These are phyloP conservation scores for Drosophila ananassae DNA, from an alignment of 1,140 invertebrate genomes.

Conservation along the genomic window DNA sequence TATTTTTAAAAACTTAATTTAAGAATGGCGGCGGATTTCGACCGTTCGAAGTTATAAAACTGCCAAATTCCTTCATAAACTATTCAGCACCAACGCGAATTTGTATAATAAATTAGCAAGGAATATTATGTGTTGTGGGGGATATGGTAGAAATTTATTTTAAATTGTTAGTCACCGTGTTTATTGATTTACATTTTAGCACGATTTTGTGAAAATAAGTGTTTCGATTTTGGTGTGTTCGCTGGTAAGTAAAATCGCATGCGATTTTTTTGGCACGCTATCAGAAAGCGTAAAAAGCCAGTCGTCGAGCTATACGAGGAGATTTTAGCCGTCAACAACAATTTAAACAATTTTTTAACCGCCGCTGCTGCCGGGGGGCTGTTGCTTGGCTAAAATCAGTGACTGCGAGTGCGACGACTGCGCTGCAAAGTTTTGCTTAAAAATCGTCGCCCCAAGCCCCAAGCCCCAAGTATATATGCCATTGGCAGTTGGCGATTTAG, in stretches of 20 bases:
- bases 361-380: slow-evolving; percentile 23
- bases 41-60: not conserved
- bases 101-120: slow-evolving; percentile 9
- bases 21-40: not conserved
- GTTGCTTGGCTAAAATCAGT: slow-evolving; percentile 1
- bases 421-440: slow-evolving; percentile 56
- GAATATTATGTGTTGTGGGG: not conserved
- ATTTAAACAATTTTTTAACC: slow-evolving; percentile 73
- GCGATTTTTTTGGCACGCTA: slow-evolving; percentile 58
- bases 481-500: slow-evolving; percentile 71
- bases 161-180: slow-evolving; percentile 38
- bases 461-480: slow-evolving; percentile 65
- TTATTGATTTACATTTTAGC: slow-evolving; percentile 67
- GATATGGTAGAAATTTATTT: slow-evolving; percentile 8
- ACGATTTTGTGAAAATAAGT: slow-evolving; percentile 57
- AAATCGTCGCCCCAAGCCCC: slow-evolving; percentile 38
- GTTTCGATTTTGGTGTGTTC: slow-evolving; percentile 26
- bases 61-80: slow-evolving; percentile 17
- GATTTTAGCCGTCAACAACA: slow-evolving; percentile 52
- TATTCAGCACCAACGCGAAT: slow-evolving; percentile 12
- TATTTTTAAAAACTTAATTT: slow-evolving; percentile 29
- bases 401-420: slow-evolving; percentile 6
- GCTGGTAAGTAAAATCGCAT: slow-evolving; percentile 49
- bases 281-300: slow-evolving; percentile 44
- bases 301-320: slow-evolving; percentile 15